Conservation (phyloP, 2,113 vertebrate genomes). For the Tauraco erythrolophus region DNA sequence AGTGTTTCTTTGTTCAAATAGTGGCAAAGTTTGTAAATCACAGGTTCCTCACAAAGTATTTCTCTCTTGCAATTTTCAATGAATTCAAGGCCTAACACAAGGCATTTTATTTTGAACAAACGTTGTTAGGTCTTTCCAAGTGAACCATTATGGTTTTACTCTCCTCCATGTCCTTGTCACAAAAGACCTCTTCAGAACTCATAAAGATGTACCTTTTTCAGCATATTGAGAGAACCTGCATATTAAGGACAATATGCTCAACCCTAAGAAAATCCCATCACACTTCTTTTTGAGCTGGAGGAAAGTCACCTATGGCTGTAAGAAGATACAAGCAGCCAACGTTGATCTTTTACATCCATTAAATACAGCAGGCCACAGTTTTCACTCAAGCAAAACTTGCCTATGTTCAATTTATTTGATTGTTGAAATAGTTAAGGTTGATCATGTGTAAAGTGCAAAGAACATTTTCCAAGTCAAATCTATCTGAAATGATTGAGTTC, state of each 20-base stretch:
- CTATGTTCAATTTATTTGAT: background rate
- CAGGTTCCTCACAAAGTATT: background rate
- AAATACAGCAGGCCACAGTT: background rate
- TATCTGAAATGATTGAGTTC: background rate
- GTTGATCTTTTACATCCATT: background rate
- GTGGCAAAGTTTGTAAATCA: background rate
- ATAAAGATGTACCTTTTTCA: background rate
- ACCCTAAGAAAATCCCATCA: background rate
- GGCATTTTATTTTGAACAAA: background rate
- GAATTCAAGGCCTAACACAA: background rate
- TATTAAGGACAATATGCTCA: background rate
- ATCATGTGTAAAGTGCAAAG: background rate
- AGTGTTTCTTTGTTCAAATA: background rate
- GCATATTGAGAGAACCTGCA: background rate
- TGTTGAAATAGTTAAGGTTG: background rate
- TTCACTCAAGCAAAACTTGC: background rate
- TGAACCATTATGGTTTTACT: background rate
- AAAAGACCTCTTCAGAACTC: background rate
- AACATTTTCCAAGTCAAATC: background rate
- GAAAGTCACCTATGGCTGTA: background rate
- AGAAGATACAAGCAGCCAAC: background rate
- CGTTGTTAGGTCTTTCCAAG: background rate
- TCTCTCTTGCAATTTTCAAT: accelerated
- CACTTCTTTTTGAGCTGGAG: background rate
- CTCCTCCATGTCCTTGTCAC: background rate